Conservation (phyloP, 2,888 invertebrate species). For the Odontomyia ornata region DNA sequence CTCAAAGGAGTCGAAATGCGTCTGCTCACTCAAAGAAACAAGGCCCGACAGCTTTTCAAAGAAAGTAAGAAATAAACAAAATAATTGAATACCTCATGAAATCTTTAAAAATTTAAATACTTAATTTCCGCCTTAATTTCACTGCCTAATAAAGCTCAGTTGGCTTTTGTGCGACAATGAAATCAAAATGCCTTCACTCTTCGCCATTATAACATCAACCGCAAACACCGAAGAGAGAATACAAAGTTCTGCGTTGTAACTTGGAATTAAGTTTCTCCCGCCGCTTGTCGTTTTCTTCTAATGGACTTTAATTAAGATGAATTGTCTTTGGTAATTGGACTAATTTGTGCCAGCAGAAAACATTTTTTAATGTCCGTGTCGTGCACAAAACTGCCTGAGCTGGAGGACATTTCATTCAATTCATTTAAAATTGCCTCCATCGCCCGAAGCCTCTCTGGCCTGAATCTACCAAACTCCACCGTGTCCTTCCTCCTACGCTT, state of each 20-base stretch:
- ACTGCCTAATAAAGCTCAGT: too few relatives aligned
- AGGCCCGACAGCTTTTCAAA: too few relatives aligned
- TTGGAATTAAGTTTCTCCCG: not conserved
- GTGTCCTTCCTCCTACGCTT: too few relatives aligned
- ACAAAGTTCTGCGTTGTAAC: not conserved
- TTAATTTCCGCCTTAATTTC: too few relatives aligned
- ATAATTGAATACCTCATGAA: too few relatives aligned
- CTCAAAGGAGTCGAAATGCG: too few relatives aligned
- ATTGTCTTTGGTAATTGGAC: constrained; percentile 40
- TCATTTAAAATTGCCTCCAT: not conserved
- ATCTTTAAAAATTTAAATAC: too few relatives aligned
- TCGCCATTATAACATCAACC: too few relatives aligned
- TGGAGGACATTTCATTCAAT: not conserved
- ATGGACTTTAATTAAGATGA: constrained; percentile 42
- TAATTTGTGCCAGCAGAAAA: constrained; percentile 39
- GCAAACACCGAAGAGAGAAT: not conserved
- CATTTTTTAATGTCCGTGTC: constrained; percentile 1
- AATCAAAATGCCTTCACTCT: too few relatives aligned
- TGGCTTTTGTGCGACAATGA: too few relatives aligned
- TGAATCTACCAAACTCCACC: not conserved
- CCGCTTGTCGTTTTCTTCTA: not conserved
- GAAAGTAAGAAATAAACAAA: too few relatives aligned
- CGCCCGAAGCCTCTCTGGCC: not conserved
- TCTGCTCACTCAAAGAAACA: too few relatives aligned
- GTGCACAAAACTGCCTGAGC: not conserved